phyloP scores from a whole-genome alignment of 2,888 invertebrate species.

The Rhingia rostrata region DNA sequence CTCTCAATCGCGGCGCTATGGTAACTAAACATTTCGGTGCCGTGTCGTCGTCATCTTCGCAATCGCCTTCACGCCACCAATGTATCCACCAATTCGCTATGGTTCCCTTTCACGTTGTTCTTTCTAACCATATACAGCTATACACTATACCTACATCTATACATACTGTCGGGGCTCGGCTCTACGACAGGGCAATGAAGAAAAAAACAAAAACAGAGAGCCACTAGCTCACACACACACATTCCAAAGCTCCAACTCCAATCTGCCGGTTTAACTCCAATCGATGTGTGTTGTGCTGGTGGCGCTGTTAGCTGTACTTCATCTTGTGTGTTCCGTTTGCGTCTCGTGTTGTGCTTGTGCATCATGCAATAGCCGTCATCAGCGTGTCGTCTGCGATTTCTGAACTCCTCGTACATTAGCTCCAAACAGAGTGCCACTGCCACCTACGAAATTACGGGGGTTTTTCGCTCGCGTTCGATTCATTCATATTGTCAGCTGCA shows the following conservation, averaged over 20 bases:
- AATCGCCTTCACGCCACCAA: constrained; percentile 25
- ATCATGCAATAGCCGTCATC: constrained; percentile 37
- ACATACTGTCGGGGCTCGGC: too few species aligned
- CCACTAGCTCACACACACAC: constrained; percentile 10
- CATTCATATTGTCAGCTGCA: not conserved
- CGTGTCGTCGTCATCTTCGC: constrained; percentile 49
- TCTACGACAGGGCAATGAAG: constrained; percentile 15
- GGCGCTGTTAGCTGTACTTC: constrained; percentile 30
- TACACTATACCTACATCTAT: too few species aligned
- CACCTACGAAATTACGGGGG: constrained; percentile 46
- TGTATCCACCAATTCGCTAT: constrained; percentile 33
- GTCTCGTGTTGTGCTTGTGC: constrained; percentile 18
- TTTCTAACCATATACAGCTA: not conserved
- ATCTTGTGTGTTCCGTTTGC: constrained; percentile 53
- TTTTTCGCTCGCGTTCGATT: not conserved
- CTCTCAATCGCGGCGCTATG: constrained; percentile 68
- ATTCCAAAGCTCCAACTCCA: constrained; percentile 13
- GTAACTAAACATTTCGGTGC: constrained; percentile 58
- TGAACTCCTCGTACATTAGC: constrained; percentile 60
- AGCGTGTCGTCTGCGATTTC: constrained; percentile 47
- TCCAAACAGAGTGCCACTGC: constrained; percentile 63
- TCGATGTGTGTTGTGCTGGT: constrained; percentile 27
- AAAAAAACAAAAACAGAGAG: not conserved
- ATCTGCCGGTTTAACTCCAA: constrained; percentile 32
- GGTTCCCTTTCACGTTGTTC: constrained; percentile 23